Evolutionary conservation across 2,888 invertebrate genomes (phyloP), one percentile per base, ranked within the genome.

Genomic region (Brachyptera risi): DNA sequence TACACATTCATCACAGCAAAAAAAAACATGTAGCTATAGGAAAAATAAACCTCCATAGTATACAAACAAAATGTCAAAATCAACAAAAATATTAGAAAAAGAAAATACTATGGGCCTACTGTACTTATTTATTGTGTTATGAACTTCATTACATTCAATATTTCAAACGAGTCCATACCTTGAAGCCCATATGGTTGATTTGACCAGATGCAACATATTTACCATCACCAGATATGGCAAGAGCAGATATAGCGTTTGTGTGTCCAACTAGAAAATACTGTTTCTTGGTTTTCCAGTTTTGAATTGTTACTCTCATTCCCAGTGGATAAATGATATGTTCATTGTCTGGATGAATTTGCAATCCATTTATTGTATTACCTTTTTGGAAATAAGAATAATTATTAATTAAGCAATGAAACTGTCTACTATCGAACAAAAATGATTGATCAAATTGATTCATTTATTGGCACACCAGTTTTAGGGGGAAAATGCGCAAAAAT

Each of bases 111-210:
- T n/a, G n/a, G n/a, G n/a, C n/a, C n/a, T n/a, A n/a, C n/a, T n/a
- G n/a, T n/a, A n/a, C n/a, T n/a, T n/a, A n/a, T n/a, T n/a, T n/a
- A n/a, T n/a, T n/a, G n/a, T n/a, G n/a, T n/a, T n/a, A n/a, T n/a
- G n/a, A n/a, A n/a, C n/a, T n/a, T n/a, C n/a, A n/a, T n/a, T n/a
- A n/a, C n/a, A n/a, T n/a, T n/a, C n/a, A n/a, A n/a, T n/a, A n/a
- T n/a, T n/a, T n/a, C n/a, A n/a, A n/a, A 26, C 3, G 15, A 15
- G 21, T 57, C 59, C 63, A 63, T 71, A 86, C 87, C 74, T 90
- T 91, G 73, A 94, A 95, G 3, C 96, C 96, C 74, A 92, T 90
- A 71, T 93, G 90, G 71, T 91, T 95, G 38, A 88, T 83, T 76
- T 96, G 94, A 0, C 96, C 96, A 0, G 95, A 93, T 3, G 92